Evolutionary conservation across 1,140 invertebrate genomes (phyloP).

Genomic region (Stegodyphus dumicola): DNA sequence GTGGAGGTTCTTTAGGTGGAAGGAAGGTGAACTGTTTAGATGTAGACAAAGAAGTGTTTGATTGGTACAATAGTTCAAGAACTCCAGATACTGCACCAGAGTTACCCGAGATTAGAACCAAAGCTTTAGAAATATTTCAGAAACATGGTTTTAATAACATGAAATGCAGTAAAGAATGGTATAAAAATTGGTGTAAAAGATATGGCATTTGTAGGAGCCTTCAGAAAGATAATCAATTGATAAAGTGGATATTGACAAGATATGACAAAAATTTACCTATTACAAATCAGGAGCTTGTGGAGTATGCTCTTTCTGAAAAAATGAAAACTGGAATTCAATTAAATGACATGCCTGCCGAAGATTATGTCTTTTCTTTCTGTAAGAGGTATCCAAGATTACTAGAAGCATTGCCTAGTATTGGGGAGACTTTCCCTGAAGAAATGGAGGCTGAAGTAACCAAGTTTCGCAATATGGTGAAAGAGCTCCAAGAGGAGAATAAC

Average conservation of each 20-base stretch:
- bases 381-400: constrained; percentile 32
- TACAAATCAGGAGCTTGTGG: constrained; percentile 44
- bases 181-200: constrained; percentile 53
- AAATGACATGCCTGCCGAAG: constrained; percentile 32
- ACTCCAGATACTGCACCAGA: constrained; percentile 35
- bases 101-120: constrained; percentile 36
- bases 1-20: constrained; percentile 23
- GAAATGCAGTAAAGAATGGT: constrained; percentile 58
- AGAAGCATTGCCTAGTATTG: constrained; percentile 40
- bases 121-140: constrained; percentile 54
- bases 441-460: constrained; percentile 51
- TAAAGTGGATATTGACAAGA: constrained; percentile 46
- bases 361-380: constrained; percentile 47
- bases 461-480: constrained; percentile 42
- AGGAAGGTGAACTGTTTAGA: constrained; percentile 41
- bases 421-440: constrained; percentile 51
- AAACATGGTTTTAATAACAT: constrained; percentile 53
- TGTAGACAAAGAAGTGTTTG: constrained; percentile 57
- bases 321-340: constrained; percentile 18
- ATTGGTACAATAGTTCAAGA: constrained; percentile 37
- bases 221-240: constrained; percentile 51
- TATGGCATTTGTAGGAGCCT: constrained; percentile 48
- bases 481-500: constrained; percentile 50
- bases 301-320: constrained; percentile 28
- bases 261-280: constrained; percentile 54